Conservation (phyloP, 2,113 vertebrate genomes). For the Pomatostomus ruficeps region DNA sequence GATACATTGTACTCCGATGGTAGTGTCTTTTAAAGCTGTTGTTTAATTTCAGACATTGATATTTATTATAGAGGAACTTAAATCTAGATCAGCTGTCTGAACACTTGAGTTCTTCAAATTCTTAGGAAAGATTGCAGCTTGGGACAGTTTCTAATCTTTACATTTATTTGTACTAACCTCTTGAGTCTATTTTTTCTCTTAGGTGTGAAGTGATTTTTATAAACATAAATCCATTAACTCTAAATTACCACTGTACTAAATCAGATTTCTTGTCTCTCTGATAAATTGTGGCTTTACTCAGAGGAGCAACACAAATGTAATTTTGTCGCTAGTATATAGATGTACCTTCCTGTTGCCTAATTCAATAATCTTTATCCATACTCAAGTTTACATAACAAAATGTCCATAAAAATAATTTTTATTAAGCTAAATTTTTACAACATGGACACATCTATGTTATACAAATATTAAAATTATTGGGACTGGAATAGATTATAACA, state of each 20-base stretch:
- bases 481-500: neutral
- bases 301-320: neutral
- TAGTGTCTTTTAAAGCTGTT: neutral
- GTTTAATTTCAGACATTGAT: neutral
- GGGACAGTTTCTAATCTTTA: neutral
- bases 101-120: neutral
- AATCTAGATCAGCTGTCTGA: neutral
- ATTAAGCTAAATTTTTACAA: neutral
- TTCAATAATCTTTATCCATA: neutral
- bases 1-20: neutral
- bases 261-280: neutral
- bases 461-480: neutral
- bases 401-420: neutral
- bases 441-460: neutral
- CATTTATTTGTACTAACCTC: neutral
- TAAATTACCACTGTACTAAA: neutral
- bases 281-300: neutral
- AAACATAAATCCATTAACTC: neutral
- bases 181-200: neutral
- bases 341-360: neutral
- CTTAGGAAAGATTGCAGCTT: neutral
- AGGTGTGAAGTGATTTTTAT: conserved; percentile 6
- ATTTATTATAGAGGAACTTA: neutral
- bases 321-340: neutral
- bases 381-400: neutral